Conservation (phyloP, 2,797 vertebrate genomes). For the Myotis planiceps region DNA sequence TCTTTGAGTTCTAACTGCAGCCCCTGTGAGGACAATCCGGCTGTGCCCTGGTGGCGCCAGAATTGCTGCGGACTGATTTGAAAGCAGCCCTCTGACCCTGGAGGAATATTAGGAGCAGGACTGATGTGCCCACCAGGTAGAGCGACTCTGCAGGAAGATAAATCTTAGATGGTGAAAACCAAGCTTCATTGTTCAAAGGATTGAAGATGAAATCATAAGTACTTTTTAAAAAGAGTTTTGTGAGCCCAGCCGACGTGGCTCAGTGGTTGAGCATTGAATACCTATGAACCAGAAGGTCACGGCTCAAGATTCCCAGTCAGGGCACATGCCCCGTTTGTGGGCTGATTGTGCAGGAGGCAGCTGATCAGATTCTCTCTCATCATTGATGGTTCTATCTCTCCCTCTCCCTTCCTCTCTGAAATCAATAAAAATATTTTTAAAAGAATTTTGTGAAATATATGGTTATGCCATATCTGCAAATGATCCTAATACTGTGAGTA, state of each 20-base stretch:
- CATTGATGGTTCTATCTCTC: too few species aligned
- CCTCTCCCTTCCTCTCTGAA: too few species aligned
- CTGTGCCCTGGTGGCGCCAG: background rate
- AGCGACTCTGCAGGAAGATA: background rate
- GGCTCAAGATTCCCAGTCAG: too few species aligned
- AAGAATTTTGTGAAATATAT: background rate
- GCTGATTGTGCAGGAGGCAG: too few species aligned
- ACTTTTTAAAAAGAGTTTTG: background rate
- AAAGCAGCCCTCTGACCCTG: background rate
- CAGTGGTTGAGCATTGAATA: too few species aligned
- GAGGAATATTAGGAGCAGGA: background rate
- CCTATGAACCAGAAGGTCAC: too few species aligned
- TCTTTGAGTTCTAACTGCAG: background rate
- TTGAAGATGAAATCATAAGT: background rate
- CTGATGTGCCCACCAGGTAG: accelerated
- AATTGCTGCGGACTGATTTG: background rate
- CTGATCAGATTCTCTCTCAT: too few species aligned
- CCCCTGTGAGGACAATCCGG: background rate
- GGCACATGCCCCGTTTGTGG: too few species aligned
- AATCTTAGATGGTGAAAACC: background rate
- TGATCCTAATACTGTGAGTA: background rate
- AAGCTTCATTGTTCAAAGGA: background rate
- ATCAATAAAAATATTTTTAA: background rate
- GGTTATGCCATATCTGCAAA: background rate
- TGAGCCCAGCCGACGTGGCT: background rate